Conservation (phyloP, 2,113 vertebrate genomes). For the Myotis davidii region DNA sequence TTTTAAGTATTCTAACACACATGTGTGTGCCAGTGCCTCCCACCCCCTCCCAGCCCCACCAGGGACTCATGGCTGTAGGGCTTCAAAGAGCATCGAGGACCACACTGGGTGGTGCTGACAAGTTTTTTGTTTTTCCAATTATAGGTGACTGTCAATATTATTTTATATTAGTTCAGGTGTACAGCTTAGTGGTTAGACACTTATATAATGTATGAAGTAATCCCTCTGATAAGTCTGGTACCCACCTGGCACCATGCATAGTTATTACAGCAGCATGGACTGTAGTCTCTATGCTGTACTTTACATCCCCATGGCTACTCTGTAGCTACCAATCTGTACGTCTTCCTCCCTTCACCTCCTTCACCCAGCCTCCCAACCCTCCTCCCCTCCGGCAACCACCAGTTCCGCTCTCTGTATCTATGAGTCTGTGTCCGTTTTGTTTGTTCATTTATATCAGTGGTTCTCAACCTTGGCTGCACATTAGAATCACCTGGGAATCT, state of each 20-base stretch:
- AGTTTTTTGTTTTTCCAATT: constrained; percentile 51
- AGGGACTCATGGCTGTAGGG: not conserved
- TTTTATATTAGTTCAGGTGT: not conserved
- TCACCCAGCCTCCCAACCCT: not conserved
- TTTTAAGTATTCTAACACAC: not conserved
- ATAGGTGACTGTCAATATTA: not conserved
- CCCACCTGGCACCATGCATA: not conserved
- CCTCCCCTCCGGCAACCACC: not conserved
- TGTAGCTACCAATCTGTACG: not conserved
- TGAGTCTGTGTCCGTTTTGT: not conserved
- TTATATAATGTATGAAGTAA: not conserved
- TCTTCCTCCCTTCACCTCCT: not conserved
- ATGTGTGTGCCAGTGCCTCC: no score
- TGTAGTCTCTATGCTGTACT: not conserved
- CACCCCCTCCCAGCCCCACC: not conserved
- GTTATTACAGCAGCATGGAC: not conserved
- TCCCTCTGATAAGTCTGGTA: not conserved
- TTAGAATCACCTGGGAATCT: no score
- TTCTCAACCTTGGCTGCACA: no score
- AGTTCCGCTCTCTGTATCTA: not conserved
- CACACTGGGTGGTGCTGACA: not conserved
- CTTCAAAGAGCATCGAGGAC: not conserved
- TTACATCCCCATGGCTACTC: not conserved
- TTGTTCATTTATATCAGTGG: not conserved
- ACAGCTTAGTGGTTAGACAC: not conserved